Conservation (phyloP, 2,797 vertebrate species). For the Bradypodion pumilum region DNA sequence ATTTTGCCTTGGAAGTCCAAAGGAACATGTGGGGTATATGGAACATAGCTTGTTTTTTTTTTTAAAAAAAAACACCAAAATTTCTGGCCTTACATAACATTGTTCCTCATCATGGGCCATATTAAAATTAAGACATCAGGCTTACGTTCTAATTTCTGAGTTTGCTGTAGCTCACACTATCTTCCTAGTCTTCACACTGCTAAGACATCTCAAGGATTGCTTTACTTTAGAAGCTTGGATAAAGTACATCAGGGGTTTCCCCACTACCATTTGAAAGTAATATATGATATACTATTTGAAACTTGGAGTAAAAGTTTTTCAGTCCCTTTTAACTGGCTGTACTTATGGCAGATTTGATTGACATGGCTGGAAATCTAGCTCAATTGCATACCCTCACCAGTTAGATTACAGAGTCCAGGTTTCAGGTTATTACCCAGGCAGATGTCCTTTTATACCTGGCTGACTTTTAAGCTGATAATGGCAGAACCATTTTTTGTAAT, state of each 20-base stretch:
- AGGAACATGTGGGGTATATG: not conserved
- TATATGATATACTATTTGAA: not conserved
- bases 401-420: too few relatives aligned
- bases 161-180: too few relatives aligned
- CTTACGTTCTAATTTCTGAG: not conserved
- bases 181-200: not conserved
- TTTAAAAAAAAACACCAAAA: not conserved
- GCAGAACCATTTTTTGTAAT: too few relatives aligned
- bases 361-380: too few relatives aligned
- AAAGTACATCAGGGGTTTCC: not conserved
- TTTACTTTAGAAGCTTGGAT: not conserved
- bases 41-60: not conserved
- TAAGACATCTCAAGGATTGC: not conserved
- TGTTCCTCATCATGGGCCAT: not conserved
- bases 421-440: too few relatives aligned
- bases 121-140: not conserved
- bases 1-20: not conserved
- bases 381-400: too few relatives aligned
- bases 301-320: not conserved
- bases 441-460: too few relatives aligned
- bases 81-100: not conserved
- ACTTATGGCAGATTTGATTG: not conserved
- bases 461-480: too few relatives aligned
- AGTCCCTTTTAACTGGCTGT: not conserved
- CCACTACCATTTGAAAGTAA: not conserved